Conservation (phyloP, 2,888 invertebrate genomes). For the Cerceris rybyensis region DNA sequence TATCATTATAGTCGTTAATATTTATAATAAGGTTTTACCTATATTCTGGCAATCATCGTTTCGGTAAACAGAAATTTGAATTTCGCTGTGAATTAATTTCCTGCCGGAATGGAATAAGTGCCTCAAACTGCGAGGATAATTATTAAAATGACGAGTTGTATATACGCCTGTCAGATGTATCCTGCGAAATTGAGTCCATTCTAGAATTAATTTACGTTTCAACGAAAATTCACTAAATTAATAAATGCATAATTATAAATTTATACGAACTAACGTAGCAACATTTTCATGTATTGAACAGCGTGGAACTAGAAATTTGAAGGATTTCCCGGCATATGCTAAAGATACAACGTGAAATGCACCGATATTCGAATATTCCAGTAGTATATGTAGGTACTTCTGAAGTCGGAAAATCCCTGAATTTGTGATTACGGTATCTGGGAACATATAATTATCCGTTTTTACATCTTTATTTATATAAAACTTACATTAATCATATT, state of each 20-base stretch:
- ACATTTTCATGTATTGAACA: neutral
- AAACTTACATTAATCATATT: no score
- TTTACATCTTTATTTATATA: no score
- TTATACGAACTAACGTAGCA: neutral
- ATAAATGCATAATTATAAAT: neutral
- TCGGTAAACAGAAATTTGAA: slow-evolving; percentile 34
- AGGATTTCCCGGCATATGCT: neutral
- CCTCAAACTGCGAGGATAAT: slow-evolving; percentile 14
- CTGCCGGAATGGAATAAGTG: neutral
- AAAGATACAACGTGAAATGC: no score
- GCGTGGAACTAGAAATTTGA: neutral
- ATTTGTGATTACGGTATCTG: no score
- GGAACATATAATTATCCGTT: no score
- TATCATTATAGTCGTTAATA: neutral
- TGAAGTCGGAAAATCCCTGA: no score
- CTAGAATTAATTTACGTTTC: neutral
- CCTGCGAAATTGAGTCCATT: neutral
- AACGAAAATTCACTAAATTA: neutral
- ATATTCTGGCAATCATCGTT: slow-evolving; percentile 47
- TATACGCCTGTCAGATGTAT: neutral
- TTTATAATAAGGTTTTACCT: slow-evolving; percentile 23
- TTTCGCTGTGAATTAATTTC: slow-evolving; percentile 14
- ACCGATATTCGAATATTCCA: no score
- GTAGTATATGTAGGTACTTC: no score
- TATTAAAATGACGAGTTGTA: slow-evolving; percentile 2